phyloP scores from a whole-genome alignment of 2,113 vertebrate species.

The Marmota flaviventris region DNA sequence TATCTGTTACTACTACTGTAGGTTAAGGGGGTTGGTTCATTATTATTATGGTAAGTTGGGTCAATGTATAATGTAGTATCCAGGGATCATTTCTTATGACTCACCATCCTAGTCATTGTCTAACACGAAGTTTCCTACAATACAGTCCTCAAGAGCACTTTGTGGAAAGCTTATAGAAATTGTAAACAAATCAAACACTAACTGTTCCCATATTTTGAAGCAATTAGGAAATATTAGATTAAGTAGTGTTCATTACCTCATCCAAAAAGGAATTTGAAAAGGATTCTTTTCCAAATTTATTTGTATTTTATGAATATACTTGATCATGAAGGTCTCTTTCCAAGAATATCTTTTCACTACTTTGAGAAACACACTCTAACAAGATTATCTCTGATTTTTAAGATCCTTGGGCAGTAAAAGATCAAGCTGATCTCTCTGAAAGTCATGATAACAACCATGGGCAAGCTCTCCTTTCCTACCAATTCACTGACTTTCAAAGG shows the following conservation, averaged over 20 bases:
- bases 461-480: conserved; percentile 46
- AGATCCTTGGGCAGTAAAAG: conserved; percentile 27
- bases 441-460: conserved; percentile 4
- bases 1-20: no score
- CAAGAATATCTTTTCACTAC: conserved; percentile 21
- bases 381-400: conserved; percentile 67
- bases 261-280: not conserved
- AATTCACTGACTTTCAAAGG: conserved; percentile 53
- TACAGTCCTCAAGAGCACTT: not conserved
- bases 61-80: not conserved
- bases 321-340: not conserved
- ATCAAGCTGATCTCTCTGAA: conserved; percentile 47
- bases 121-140: not conserved
- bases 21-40: not conserved
- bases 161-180: not conserved
- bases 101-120: not conserved
- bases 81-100: not conserved
- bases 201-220: conserved; percentile 13
- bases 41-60: not conserved
- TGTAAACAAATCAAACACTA: not conserved
- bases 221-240: not conserved
- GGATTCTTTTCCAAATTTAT: conserved; percentile 44
- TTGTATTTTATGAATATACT: conserved; percentile 56
- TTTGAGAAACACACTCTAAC: conserved; percentile 54
- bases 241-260: conserved; percentile 43